phyloP scores from a whole-genome alignment of 1,140 invertebrate species.

The Pogonomyrmex californicus region DNA sequence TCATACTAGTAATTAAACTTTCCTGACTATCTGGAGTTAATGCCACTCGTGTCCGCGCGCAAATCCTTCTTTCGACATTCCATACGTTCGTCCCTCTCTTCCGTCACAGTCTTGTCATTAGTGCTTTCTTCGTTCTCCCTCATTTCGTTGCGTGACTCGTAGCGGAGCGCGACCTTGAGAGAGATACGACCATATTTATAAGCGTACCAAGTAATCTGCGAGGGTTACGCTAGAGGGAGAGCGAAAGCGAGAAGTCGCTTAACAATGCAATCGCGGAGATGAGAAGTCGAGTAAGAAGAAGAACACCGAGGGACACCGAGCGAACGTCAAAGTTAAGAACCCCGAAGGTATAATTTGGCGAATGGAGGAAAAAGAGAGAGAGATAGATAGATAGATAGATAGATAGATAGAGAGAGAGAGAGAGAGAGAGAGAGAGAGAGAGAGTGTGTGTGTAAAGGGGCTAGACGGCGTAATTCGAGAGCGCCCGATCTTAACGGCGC shows the following conservation, averaged over 20 bases:
- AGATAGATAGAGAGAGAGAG: too few species aligned
- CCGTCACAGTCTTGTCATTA: conserved; percentile 51
- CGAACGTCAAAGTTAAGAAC: conserved; percentile 73
- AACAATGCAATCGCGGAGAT: conserved; percentile 52
- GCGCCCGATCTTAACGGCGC: conserved; percentile 71
- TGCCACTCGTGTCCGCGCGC: conserved; percentile 1
- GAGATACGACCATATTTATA: conserved; percentile 58
- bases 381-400: too few species aligned
- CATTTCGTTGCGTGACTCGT: conserved; percentile 45
- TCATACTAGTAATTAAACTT: conserved; percentile 56
- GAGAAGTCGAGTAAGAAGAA: conserved; percentile 20
- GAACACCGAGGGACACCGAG: conserved; percentile 43
- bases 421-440: too few species aligned
- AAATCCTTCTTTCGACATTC: conserved; percentile 49
- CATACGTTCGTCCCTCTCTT: conserved; percentile 13
- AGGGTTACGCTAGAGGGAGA: neutral
- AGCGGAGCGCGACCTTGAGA: conserved; percentile 40
- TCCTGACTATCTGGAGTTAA: conserved; percentile 47
- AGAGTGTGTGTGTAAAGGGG: too few species aligned
- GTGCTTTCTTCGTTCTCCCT: conserved; percentile 54
- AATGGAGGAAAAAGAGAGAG: conserved; percentile 59
- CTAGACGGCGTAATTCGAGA: conserved; percentile 60
- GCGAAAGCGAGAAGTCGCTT: conserved; percentile 30
- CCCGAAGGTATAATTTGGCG: conserved; percentile 79
- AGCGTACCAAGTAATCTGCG: conserved; percentile 18